A percentile compares a stretch with the other conserved stretches of the same genome.
Evolutionary conservation across 2,888 invertebrate genomes (phyloP).

Genomic region (Watsonalla cultraria): DNA sequence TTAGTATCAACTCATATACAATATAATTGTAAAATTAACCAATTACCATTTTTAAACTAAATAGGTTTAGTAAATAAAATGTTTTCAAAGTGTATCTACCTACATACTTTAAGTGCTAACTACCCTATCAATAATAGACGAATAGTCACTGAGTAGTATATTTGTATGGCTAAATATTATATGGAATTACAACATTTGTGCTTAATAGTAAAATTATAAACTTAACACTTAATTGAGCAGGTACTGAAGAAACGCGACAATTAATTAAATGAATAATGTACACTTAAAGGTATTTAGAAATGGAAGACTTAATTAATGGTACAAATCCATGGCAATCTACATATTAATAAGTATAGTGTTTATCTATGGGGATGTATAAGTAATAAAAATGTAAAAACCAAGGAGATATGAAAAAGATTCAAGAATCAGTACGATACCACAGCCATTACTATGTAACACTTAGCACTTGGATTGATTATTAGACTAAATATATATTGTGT

Average conservation of each 20-base stretch:
- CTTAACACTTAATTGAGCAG: constrained; percentile 59
- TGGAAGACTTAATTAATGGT: constrained; percentile 74
- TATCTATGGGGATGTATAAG: constrained; percentile 38
- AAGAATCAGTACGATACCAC: constrained; percentile 73
- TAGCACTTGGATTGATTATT: constrained; percentile 63
- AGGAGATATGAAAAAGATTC: constrained; percentile 51
- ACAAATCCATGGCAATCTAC: constrained; percentile 62
- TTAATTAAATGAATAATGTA: constrained; percentile 39
- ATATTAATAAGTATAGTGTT: constrained; percentile 44
- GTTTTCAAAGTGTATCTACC: not conserved
- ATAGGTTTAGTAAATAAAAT: not conserved
- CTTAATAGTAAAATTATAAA: constrained; percentile 30
- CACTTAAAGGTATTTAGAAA: constrained; percentile 59
- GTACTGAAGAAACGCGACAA: constrained; percentile 53
- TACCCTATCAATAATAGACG: not conserved
- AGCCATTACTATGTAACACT: constrained; percentile 73
- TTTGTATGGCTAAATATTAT: constrained; percentile 8
- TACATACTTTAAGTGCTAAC: not conserved
- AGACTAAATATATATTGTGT: constrained; percentile 37
- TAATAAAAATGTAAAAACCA: constrained; percentile 40
- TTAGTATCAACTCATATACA: too few species aligned
- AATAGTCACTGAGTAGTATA: not conserved
- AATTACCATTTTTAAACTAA: not conserved
- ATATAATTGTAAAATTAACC: too few species aligned
- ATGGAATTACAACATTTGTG: constrained; percentile 21